Evolutionary conservation across 1,140 invertebrate genomes (phyloP).

Genomic region (Lepidurus apus): DNA sequence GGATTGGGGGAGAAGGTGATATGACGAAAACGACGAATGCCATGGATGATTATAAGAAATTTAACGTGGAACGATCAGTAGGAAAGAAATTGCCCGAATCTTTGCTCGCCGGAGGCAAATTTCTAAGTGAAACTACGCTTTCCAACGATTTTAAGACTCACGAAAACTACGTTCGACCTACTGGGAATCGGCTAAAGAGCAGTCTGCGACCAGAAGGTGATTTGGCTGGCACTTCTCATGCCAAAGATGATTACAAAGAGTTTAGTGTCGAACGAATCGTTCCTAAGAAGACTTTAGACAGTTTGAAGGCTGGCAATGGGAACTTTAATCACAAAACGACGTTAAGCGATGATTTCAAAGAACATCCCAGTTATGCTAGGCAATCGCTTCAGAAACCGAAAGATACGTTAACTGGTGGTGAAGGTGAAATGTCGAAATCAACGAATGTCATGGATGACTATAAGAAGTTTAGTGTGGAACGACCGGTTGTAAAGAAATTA

Average conservation of each 20-base stretch:
- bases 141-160: neutral
- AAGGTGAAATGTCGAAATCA: neutral
- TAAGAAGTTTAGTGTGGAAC: neutral
- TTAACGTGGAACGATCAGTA: neutral
- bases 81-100: neutral
- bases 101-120: neutral
- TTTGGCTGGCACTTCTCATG: neutral
- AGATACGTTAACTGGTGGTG: neutral
- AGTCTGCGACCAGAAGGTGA: neutral
- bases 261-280: neutral
- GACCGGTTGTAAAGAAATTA: neutral
- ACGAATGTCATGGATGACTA: neutral
- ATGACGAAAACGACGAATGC: neutral
- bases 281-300: neutral
- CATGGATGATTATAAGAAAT: neutral
- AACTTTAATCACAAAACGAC: neutral
- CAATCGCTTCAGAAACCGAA: neutral
- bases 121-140: neutral
- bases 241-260: neutral
- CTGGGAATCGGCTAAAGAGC: neutral
- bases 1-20: neutral
- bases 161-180: conserved; percentile 2
- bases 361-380: neutral
- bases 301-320: neutral
- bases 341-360: neutral